Conservation (phyloP, 2,888 invertebrate species). For the Notodonta ziczac region DNA sequence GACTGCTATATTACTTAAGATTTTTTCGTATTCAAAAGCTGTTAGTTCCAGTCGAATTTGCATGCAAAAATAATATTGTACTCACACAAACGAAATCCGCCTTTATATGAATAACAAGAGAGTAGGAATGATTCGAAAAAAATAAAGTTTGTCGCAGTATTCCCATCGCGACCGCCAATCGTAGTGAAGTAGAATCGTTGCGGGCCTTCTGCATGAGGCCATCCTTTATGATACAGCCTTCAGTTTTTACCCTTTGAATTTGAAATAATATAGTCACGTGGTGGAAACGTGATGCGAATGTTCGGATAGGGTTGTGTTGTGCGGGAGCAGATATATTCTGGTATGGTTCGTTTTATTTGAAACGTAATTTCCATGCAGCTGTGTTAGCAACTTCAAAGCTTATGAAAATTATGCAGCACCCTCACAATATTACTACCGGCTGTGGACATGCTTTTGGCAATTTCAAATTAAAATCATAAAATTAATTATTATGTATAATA, state of each 20-base stretch:
- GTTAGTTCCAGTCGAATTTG: slow-evolving; percentile 41
- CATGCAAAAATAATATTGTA: slow-evolving; percentile 16
- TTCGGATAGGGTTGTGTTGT: slow-evolving; percentile 28
- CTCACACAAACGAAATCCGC: slow-evolving; percentile 11
- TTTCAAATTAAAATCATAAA: too few species aligned
- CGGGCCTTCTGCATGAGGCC: slow-evolving; percentile 49
- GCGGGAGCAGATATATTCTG: slow-evolving; percentile 16
- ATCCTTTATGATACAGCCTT: slow-evolving; percentile 68
- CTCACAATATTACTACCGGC: too few species aligned
- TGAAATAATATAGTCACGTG: slow-evolving; percentile 75
- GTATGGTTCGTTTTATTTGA: neutral
- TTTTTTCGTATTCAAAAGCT: slow-evolving; percentile 53
- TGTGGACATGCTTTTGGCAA: too few species aligned
- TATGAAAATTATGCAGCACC: slow-evolving; percentile 8
- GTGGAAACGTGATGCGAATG: slow-evolving; percentile 64
- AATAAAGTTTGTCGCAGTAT: slow-evolving; percentile 27
- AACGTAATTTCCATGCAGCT: neutral
- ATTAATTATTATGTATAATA: too few species aligned
- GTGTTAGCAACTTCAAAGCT: neutral
- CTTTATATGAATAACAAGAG: slow-evolving; percentile 11
- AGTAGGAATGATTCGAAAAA: slow-evolving; percentile 11
- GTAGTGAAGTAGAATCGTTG: slow-evolving; percentile 41
- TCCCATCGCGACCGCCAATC: slow-evolving; percentile 48
- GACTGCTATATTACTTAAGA: slow-evolving; percentile 50
- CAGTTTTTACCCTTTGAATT: slow-evolving; percentile 76